A percentile compares a stretch with the other conserved stretches of the same genome.
These are phyloP conservation scores for Andricus curvator DNA, from an alignment of 2,888 invertebrate genomes.

Conservation along the genomic window DNA sequence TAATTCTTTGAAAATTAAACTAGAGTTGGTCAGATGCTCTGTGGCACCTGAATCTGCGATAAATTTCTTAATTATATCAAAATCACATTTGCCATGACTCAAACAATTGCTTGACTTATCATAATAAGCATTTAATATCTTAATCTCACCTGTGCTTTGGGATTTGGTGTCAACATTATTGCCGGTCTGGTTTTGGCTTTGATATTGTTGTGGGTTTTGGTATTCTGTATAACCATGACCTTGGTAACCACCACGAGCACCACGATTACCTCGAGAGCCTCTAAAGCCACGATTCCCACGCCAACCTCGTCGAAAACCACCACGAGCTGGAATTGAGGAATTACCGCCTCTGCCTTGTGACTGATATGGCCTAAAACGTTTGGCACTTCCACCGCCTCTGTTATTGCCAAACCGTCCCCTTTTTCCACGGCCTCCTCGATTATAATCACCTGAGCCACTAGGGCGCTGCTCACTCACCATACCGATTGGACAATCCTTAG, in stretches of 20 bases:
- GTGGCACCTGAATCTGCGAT: slow-evolving; percentile 30
- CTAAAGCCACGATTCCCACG: slow-evolving; percentile 3
- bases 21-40: slow-evolving; percentile 28
- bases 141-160: too few relatives aligned
- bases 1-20: slow-evolving; percentile 12
- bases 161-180: neutral
- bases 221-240: neutral
- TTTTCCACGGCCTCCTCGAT: neutral
- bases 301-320: neutral
- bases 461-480: too few relatives aligned
- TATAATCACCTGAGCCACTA: neutral
- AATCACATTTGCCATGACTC: neutral
- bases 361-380: neutral
- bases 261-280: slow-evolving; percentile 2
- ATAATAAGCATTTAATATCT: too few relatives aligned
- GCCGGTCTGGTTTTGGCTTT: neutral
- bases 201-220: neutral
- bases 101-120: too few relatives aligned
- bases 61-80: slow-evolving; percentile 28
- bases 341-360: neutral
- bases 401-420: neutral
- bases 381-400: neutral
- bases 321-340: neutral
- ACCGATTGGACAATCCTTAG: too few relatives aligned
- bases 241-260: neutral